A percentile compares a stretch with the other conserved stretches of the same genome.
Conservation (phyloP, 2,888 invertebrate species). For the Oscheius sp. region DNA sequence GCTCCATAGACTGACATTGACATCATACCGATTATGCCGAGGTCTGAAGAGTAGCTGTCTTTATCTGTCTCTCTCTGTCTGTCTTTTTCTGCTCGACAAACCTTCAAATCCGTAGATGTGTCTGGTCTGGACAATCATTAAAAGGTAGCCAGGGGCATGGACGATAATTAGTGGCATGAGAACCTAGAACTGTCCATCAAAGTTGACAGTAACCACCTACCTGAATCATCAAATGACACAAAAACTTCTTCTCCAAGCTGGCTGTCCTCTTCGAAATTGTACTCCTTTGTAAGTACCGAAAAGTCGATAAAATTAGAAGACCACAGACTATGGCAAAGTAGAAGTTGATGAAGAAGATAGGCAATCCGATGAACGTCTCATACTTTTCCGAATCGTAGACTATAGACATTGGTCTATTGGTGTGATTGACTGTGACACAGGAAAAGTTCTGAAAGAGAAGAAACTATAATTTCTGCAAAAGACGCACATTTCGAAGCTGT, state of each 20-base stretch:
- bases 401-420: not conserved
- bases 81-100: not conserved
- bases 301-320: not conserved
- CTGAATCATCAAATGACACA: not conserved
- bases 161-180: not conserved
- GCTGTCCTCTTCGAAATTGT: slow-evolving; percentile 1
- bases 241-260: not conserved
- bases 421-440: not conserved
- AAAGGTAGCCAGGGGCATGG: not conserved
- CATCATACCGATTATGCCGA: not conserved
- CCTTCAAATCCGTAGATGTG: slow-evolving; percentile 8
- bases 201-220: not conserved
- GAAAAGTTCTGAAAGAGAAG: not conserved
- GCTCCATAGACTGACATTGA: not conserved
- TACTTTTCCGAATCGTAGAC: not conserved
- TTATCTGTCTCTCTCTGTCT: too few species aligned
- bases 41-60: not conserved
- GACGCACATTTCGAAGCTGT: not conserved
- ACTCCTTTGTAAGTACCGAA: not conserved
- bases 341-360: not conserved
- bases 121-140: not conserved
- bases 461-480: not conserved
- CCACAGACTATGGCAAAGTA: slow-evolving; percentile 2
- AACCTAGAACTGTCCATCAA: not conserved
- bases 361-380: not conserved